Conservation (phyloP, 1,140 invertebrate genomes). For the Vanessa atalanta region DNA sequence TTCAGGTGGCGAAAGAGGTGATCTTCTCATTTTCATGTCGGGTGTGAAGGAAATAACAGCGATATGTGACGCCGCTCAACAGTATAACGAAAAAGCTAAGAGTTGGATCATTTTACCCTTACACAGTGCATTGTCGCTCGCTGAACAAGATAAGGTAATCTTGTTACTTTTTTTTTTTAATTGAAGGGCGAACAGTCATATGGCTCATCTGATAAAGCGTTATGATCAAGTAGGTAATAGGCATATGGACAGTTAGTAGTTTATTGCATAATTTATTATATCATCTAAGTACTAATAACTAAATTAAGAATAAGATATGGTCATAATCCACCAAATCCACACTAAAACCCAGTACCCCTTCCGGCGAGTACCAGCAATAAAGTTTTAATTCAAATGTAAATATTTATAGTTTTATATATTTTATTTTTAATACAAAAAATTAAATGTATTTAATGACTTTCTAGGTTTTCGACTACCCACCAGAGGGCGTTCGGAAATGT, state of each 20-base stretch:
- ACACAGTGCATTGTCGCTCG: slow-evolving; percentile 95
- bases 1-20: slow-evolving; percentile 92
- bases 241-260: too few species aligned
- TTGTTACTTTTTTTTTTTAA: not conserved
- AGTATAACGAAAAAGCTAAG: slow-evolving; percentile 90
- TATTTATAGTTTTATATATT: too few species aligned
- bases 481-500: slow-evolving; percentile 96
- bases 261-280: too few species aligned
- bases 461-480: slow-evolving; percentile 97
- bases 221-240: too few species aligned
- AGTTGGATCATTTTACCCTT: slow-evolving; percentile 97
- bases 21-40: slow-evolving; percentile 97
- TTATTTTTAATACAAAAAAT: not conserved
- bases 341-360: too few species aligned
- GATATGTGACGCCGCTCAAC: slow-evolving; percentile 92
- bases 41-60: slow-evolving; percentile 97
- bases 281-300: too few species aligned
- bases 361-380: too few species aligned
- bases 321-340: too few species aligned
- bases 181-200: too few species aligned
- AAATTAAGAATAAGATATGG: too few species aligned
- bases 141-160: slow-evolving; percentile 96
- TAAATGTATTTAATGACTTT: slow-evolving; percentile 16
- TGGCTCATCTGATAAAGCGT: too few species aligned
- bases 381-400: too few species aligned